phyloP scores from a whole-genome alignment of 2,888 invertebrate genomes.

The Amorpha juglandis region DNA sequence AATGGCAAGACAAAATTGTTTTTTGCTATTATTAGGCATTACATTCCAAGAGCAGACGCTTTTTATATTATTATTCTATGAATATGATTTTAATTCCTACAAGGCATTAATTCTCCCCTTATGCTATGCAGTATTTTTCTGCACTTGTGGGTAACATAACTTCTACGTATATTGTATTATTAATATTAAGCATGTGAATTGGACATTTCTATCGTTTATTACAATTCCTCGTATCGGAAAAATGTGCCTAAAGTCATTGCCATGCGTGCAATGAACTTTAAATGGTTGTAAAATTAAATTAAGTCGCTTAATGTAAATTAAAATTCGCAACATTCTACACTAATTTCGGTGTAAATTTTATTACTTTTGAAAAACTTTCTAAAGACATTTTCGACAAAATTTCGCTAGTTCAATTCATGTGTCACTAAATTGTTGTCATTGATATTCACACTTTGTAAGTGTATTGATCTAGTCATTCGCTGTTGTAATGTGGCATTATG shows the following conservation, averaged over 20 bases:
- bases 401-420: conserved; percentile 24
- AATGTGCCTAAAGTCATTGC: conserved; percentile 67
- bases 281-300: conserved; percentile 23
- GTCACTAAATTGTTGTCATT: conserved; percentile 44
- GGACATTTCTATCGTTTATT: conserved; percentile 39
- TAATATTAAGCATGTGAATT: conserved; percentile 33
- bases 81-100: neutral
- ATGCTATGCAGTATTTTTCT: neutral
- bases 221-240: conserved; percentile 45
- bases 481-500: conserved; percentile 72
- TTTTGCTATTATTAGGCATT: too few species aligned
- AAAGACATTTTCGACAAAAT: conserved; percentile 18
- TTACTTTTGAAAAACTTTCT: conserved; percentile 3
- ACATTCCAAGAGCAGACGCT: neutral
- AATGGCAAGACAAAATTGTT: too few species aligned
- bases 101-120: neutral
- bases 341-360: conserved; percentile 18
- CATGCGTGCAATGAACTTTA: conserved; percentile 19
- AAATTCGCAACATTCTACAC: conserved; percentile 5
- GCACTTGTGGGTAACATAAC: too few species aligned
- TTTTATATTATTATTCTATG: neutral
- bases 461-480: conserved; percentile 58
- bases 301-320: conserved; percentile 20
- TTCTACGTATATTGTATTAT: neutral
- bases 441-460: conserved; percentile 33